A percentile compares a stretch with the other conserved stretches of the same genome.
Conservation (phyloP, 2,113 vertebrate species). For the Andinoacara biseriatus region DNA sequence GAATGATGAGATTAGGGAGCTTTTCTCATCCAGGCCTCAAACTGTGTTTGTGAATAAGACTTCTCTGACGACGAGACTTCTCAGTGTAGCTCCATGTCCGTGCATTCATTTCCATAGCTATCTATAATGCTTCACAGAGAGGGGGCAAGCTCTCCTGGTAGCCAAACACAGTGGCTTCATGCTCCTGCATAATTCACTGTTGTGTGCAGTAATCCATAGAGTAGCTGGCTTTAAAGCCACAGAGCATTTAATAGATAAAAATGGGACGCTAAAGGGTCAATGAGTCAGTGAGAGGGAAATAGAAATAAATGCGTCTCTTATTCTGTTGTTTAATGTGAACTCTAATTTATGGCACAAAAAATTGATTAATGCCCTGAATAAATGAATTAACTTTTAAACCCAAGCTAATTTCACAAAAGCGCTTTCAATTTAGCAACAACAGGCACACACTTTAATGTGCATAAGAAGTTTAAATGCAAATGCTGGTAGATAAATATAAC, state of each 20-base stretch:
- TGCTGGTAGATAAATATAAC: not conserved
- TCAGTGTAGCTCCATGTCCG: slow-evolving; percentile 46
- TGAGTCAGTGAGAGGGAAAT: slow-evolving; percentile 19
- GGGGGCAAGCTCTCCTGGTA: slow-evolving; percentile 7
- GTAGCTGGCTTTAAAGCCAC: slow-evolving; percentile 29
- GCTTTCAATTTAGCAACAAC: not conserved
- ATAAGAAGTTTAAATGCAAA: not conserved
- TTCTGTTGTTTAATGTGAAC: not conserved
- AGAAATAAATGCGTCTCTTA: not conserved
- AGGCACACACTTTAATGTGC: not conserved
- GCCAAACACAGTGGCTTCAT: slow-evolving; percentile 57
- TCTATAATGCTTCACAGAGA: slow-evolving; percentile 39
- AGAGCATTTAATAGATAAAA: slow-evolving; percentile 30
- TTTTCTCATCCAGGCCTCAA: slow-evolving; percentile 26
- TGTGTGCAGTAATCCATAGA: slow-evolving; percentile 37
- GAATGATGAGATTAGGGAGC: slow-evolving; percentile 34
- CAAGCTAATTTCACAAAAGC: not conserved
- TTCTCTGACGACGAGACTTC: slow-evolving; percentile 8
- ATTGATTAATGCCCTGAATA: not conserved
- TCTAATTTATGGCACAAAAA: not conserved
- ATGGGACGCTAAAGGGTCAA: slow-evolving; percentile 24
- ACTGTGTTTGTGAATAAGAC: slow-evolving; percentile 32
- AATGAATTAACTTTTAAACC: not conserved
- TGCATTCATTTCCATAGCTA: slow-evolving; percentile 59
- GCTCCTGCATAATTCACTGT: slow-evolving; percentile 61